phyloP scores from a whole-genome alignment of 2,797 vertebrate species.

The Botia kubotai region DNA sequence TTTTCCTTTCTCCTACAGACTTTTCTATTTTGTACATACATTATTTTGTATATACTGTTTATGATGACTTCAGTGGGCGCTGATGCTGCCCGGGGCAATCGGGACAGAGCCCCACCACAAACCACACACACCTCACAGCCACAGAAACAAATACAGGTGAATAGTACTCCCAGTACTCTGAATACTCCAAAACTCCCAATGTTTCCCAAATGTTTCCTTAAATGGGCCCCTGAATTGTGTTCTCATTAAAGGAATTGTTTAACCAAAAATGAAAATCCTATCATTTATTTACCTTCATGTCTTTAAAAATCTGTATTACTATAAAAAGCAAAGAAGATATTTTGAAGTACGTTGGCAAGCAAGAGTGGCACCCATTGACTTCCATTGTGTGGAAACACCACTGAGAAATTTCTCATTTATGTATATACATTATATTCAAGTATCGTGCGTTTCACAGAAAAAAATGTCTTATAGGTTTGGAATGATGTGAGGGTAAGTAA shows the following conservation, averaged over 20 bases:
- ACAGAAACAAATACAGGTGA: constrained; percentile 96
- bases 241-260: not conserved
- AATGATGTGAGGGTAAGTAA: not conserved
- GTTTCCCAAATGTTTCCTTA: not conserved
- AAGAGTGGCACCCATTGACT: not conserved
- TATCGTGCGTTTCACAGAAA: not conserved
- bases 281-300: not conserved
- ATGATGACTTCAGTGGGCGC: constrained; percentile 98
- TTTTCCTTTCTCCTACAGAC: constrained; percentile 76
- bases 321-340: too few relatives aligned
- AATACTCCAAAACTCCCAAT: too few relatives aligned
- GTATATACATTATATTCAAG: too few relatives aligned
- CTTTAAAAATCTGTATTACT: too few relatives aligned
- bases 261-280: not conserved
- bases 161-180: constrained; percentile 48
- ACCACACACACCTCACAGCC: constrained; percentile 84
- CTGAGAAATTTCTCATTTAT: too few relatives aligned
- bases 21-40: constrained; percentile 99
- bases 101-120: constrained; percentile 87
- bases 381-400: not conserved
- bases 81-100: constrained; percentile 89
- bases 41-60: constrained; percentile 99
- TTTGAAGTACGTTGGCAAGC: too few relatives aligned
- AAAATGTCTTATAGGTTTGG: not conserved
- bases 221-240: not conserved